Evolutionary conservation across 2,888 invertebrate genomes (phyloP), one percentile per base, ranked within the genome.

Genomic region (Phyllotreta striolata): DNA sequence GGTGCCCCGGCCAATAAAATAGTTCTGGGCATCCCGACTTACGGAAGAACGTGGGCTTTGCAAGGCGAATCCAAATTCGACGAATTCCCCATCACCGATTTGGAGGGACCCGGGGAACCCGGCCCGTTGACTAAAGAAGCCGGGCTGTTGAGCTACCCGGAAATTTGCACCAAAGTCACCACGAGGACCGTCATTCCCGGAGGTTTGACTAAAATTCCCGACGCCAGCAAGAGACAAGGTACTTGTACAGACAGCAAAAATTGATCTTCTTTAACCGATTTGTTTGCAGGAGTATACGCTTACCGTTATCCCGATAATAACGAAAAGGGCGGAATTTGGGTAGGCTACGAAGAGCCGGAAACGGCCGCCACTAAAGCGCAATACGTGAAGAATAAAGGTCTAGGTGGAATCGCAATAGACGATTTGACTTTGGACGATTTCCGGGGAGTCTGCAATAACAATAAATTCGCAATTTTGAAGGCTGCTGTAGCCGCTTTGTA

Each of bases 391-490:
- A 85, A 86, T 0, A 91, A 90, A 78, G 88, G 87, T 24, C 85
- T 92, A 7, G 93, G 90, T n/a, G 93, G 92, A 44, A 83, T 92
- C 6, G 90, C 91, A 0, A 84, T 93, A 39, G 83, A 86, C 34
- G 92, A 93, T 70, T 82, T 93, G 34, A 89, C 91, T 0, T 81
- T 87, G 78, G 92, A 93, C 68, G 93, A 93, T 76, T 92, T 91
- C 84, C 87, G 89, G 55, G 92, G 92, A 10, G 84, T 88, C 13
- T 93, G 93, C 82, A 87, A 87, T 1, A 89, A 89, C 0, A 90
- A 90, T 74, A 91, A 90, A 74, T 93, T 86, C 77, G 91, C 91
- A 0, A 88, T 93, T 64, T 82, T 91, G 55, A 86, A 89, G 66
- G 89, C 89, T 47, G 89, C 89, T 14, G 73, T 71, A 41, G 67